phyloP scores from a whole-genome alignment of 1,140 invertebrate species.

The Papilio dardanus region DNA sequence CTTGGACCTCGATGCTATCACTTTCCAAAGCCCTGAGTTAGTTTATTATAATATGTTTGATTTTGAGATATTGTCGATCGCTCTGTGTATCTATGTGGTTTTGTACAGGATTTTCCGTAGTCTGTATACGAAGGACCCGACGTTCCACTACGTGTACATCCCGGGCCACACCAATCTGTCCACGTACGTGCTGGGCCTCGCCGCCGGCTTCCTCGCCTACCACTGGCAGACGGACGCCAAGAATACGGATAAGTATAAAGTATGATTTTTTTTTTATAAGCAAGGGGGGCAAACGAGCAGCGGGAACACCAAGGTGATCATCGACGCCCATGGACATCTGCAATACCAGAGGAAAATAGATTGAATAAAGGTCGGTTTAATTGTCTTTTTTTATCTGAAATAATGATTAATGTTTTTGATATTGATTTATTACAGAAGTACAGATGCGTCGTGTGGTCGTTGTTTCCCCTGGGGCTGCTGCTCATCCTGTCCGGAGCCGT shows the following conservation, averaged over 20 bases:
- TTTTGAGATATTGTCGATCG: neutral
- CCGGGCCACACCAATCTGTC: slow-evolving; percentile 70
- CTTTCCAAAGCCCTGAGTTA: slow-evolving; percentile 75
- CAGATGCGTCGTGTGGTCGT: slow-evolving; percentile 52
- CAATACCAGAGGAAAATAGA: too few relatives aligned
- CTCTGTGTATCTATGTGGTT: neutral
- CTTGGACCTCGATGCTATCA: slow-evolving; percentile 60
- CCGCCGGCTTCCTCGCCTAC: slow-evolving; percentile 66
- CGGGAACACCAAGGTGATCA: too few relatives aligned
- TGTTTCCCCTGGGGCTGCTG: slow-evolving; percentile 58
- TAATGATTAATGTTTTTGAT: neutral
- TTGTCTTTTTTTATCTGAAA: neutral
- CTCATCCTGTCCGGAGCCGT: slow-evolving; percentile 63
- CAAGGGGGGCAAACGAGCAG: too few relatives aligned
- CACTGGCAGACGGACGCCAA: slow-evolving; percentile 63
- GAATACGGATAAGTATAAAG: slow-evolving; percentile 61
- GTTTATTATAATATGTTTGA: slow-evolving; percentile 36
- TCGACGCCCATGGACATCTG: too few relatives aligned
- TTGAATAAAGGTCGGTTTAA: neutral
- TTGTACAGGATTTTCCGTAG: slow-evolving; percentile 61
- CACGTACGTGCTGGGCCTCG: slow-evolving; percentile 66
- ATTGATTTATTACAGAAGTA: slow-evolving; percentile 60
- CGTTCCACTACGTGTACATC: slow-evolving; percentile 68
- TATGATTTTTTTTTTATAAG: too few relatives aligned
- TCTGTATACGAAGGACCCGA: slow-evolving; percentile 58